Percentiles rank a stretch among this genome's conserved stretches.
phyloP scores from a whole-genome alignment of 2,888 invertebrate genomes.

The Pyralis farinalis region DNA sequence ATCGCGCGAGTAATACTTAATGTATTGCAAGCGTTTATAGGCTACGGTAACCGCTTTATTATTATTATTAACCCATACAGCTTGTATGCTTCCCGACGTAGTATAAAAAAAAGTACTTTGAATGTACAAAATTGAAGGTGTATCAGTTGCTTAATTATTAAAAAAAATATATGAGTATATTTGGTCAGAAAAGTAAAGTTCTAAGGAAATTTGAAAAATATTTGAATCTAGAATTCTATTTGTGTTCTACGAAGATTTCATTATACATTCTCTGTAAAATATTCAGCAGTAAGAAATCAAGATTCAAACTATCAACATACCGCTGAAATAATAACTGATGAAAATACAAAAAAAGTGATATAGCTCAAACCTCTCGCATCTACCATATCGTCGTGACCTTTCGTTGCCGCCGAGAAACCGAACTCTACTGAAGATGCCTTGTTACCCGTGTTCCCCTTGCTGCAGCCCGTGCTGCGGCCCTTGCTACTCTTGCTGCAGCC shows the following conservation, averaged over 20 bases:
- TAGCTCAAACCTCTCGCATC: conserved; percentile 12
- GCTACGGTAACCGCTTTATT: too few relatives aligned
- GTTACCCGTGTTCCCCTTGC: not conserved
- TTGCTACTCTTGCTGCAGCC: conserved; percentile 39
- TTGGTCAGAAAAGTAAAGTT: too few relatives aligned
- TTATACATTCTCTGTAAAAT: conserved; percentile 10
- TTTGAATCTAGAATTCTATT: conserved; percentile 12
- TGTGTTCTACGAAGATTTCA: conserved; percentile 25
- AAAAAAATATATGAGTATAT: too few relatives aligned
- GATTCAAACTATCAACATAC: conserved; percentile 43
- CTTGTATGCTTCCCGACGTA: too few relatives aligned
- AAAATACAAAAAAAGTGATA: conserved; percentile 24
- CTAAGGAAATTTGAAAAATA: conserved; percentile 1
- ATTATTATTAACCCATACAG: too few relatives aligned
- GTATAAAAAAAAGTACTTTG: too few relatives aligned
- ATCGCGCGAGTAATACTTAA: too few relatives aligned
- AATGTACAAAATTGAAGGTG: too few relatives aligned
- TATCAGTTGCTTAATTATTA: too few relatives aligned
- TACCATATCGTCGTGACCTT: not conserved
- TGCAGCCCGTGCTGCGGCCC: conserved; percentile 24
- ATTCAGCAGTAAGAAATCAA: conserved; percentile 31
- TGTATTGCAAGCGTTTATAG: too few relatives aligned
- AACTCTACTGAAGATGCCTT: conserved; percentile 6
- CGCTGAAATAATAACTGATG: conserved; percentile 19
- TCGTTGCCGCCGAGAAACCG: conserved; percentile 1